Conservation (phyloP, 2,113 vertebrate genomes). For the Rallus limicola region DNA sequence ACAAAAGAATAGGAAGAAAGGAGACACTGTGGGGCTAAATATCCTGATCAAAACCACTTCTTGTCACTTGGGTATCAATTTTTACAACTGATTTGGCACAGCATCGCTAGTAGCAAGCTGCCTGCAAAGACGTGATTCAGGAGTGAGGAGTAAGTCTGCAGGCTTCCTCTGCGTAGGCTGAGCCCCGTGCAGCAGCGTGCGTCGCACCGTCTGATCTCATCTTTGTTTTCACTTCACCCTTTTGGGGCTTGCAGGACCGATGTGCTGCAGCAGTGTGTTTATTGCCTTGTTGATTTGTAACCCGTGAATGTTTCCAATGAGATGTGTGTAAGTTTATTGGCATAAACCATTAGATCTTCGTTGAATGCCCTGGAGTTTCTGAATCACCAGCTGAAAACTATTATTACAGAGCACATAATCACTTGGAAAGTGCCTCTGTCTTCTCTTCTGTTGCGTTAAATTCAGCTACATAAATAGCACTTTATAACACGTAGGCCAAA, state of each 20-base stretch:
- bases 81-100: slow-evolving; percentile 46
- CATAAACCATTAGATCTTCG: slow-evolving; percentile 6
- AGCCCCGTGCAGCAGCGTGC: neutral
- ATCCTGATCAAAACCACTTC: slow-evolving; percentile 19
- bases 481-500: neutral
- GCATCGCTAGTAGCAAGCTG: neutral
- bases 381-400: slow-evolving; percentile 41
- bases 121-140: neutral
- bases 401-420: slow-evolving; percentile 2
- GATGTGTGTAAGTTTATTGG: slow-evolving; percentile 20
- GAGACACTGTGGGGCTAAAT: slow-evolving; percentile 10
- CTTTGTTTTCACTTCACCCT: neutral
- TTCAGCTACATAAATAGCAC: neutral
- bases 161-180: slow-evolving; percentile 2
- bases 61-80: slow-evolving; percentile 42
- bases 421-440: neutral
- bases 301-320: neutral
- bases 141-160: slow-evolving; percentile 24
- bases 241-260: neutral
- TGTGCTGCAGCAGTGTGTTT: neutral
- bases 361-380: slow-evolving; percentile 32
- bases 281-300: slow-evolving; percentile 21
- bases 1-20: slow-evolving; percentile 15
- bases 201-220: neutral
- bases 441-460: neutral